These are phyloP conservation scores for Procambarus virginalis DNA, from an alignment of 1,140 invertebrate species.

Conservation along the genomic window DNA sequence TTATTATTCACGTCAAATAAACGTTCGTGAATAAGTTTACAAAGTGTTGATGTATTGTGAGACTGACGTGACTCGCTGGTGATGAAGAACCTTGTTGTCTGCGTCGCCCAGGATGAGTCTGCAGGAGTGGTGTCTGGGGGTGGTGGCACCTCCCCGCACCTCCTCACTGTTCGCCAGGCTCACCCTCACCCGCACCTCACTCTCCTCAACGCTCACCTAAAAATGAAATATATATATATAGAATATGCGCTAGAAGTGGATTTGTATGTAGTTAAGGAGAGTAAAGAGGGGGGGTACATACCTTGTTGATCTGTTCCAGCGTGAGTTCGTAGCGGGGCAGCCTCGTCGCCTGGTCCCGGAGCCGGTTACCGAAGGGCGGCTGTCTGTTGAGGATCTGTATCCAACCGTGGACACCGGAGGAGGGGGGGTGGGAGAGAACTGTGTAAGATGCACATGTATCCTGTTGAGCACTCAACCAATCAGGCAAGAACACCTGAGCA, in stretches of 20 bases:
- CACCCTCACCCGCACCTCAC: slow-evolving; percentile 49
- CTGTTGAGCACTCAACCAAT: too few relatives aligned
- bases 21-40: too few relatives aligned
- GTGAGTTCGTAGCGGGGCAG: slow-evolving; percentile 76
- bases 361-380: slow-evolving; percentile 76
- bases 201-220: slow-evolving; percentile 19
- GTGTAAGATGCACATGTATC: too few relatives aligned
- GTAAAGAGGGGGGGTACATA: neutral
- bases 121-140: slow-evolving; percentile 73
- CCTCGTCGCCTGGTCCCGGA: slow-evolving; percentile 72
- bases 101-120: slow-evolving; percentile 74
- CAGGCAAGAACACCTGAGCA: too few relatives aligned
- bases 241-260: too few relatives aligned
- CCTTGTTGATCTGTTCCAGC: slow-evolving; percentile 74
- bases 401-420: neutral
- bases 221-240: neutral
- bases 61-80: slow-evolving; percentile 73
- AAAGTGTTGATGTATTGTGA: too few relatives aligned
- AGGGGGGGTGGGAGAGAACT: too few relatives aligned
- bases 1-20: too few relatives aligned
- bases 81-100: slow-evolving; percentile 74
- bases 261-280: too few relatives aligned
- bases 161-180: slow-evolving; percentile 70
- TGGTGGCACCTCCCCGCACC: slow-evolving; percentile 71
- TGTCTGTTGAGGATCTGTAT: slow-evolving; percentile 75